Evolutionary conservation across 2,113 vertebrate genomes (phyloP).

Genomic region (Syngnathus typhle): DNA sequence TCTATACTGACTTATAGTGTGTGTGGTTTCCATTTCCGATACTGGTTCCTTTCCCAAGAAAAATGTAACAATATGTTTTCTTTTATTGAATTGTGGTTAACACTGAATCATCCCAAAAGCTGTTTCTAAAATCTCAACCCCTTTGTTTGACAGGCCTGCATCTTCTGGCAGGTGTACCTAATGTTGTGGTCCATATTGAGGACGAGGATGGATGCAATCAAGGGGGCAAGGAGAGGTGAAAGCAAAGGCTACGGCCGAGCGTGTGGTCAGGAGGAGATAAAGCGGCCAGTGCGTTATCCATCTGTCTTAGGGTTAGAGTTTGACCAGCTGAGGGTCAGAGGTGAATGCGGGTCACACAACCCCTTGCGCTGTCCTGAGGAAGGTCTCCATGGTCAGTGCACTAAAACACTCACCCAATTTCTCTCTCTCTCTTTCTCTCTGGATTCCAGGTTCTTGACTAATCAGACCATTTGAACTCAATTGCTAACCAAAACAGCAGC

Average conservation of each 20-base stretch:
- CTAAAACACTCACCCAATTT: slow-evolving; percentile 31
- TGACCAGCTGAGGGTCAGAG: slow-evolving; percentile 66
- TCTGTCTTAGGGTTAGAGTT: slow-evolving; percentile 66
- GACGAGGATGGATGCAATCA: slow-evolving; percentile 18
- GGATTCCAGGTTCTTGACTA: not conserved
- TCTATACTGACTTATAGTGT: not conserved
- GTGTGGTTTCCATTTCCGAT: not conserved
- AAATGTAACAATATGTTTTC: not conserved
- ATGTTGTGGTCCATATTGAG: not conserved
- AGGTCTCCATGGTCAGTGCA: slow-evolving; percentile 37
- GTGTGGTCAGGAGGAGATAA: slow-evolving; percentile 61
- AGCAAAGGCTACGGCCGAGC: slow-evolving; percentile 34
- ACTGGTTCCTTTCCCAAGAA: not conserved
- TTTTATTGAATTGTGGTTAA: too few relatives aligned
- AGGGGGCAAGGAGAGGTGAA: slow-evolving; percentile 44
- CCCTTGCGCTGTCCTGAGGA: slow-evolving; percentile 32
- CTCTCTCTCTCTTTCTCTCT: too few relatives aligned
- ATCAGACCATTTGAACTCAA: too few relatives aligned
- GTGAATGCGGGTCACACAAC: slow-evolving; percentile 45
- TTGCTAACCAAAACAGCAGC: too few relatives aligned
- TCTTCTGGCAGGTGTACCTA: not conserved
- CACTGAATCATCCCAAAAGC: not conserved
- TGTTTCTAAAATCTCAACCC: not conserved
- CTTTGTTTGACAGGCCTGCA: not conserved
- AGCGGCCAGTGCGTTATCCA: slow-evolving; percentile 60